phyloP scores from a whole-genome alignment of 2,888 invertebrate species.

The Athripsodes cinereus region DNA sequence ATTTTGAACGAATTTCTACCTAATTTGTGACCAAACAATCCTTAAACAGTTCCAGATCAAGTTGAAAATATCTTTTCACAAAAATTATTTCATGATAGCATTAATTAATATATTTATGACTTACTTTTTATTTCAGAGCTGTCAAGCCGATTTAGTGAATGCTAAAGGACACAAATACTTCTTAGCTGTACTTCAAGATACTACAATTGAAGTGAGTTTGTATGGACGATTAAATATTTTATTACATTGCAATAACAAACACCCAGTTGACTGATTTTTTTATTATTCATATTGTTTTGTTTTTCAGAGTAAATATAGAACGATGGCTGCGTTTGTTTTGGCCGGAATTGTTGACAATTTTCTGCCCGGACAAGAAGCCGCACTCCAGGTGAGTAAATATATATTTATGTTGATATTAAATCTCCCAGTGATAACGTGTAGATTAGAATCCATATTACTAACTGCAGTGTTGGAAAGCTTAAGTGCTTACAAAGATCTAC shows the following conservation, averaged over 20 bases:
- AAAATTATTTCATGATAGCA: neutral
- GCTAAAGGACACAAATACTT: slow-evolving; percentile 95
- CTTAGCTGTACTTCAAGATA: slow-evolving; percentile 84
- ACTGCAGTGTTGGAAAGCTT: no score
- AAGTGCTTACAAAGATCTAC: no score
- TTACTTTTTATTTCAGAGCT: slow-evolving; percentile 57
- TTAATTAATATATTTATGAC: neutral
- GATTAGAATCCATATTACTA: no score
- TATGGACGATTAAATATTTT: neutral
- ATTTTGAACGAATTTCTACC: no score
- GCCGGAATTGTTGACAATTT: slow-evolving; percentile 90
- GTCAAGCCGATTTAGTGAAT: slow-evolving; percentile 90
- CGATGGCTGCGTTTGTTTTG: slow-evolving; percentile 91
- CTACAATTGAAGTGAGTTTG: slow-evolving; percentile 66
- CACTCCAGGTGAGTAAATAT: slow-evolving; percentile 53
- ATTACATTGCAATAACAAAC: no score
- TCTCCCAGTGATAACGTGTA: no score
- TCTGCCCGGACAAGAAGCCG: slow-evolving; percentile 83
- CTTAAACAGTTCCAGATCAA: no score
- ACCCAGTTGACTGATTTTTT: no score
- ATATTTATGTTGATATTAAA: no score
- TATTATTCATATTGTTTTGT: no score
- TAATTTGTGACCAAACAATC: no score
- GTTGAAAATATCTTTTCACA: no score
- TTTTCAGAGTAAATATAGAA: slow-evolving; percentile 72